phyloP scores from a whole-genome alignment of 2,113 vertebrate genomes.

The Dipodomys merriami region DNA sequence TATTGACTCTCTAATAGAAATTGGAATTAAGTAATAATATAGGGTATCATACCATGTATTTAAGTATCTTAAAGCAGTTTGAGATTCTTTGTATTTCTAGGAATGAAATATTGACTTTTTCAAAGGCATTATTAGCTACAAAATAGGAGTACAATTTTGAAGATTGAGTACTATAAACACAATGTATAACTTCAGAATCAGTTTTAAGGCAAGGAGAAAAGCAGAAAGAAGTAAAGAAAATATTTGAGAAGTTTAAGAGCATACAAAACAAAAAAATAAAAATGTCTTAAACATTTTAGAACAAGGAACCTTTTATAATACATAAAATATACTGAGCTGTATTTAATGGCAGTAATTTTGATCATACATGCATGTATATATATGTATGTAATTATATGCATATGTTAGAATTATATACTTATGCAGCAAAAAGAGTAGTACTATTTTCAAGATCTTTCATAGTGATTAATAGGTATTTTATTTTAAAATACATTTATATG shows the following conservation, averaged over 20 bases:
- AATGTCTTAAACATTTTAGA: neutral
- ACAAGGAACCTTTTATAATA: neutral
- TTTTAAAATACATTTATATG: neutral
- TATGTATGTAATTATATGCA: too few relatives aligned
- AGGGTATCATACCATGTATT: neutral
- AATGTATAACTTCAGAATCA: neutral
- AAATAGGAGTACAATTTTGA: neutral
- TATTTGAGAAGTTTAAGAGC: neutral
- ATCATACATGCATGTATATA: neutral
- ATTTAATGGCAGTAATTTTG: neutral
- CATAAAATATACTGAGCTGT: neutral
- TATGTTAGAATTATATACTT: too few relatives aligned
- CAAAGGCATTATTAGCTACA: neutral
- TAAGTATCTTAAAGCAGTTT: neutral
- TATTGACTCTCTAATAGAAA: neutral
- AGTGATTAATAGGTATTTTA: constrained; percentile 1
- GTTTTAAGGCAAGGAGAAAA: neutral
- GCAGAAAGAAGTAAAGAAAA: neutral
- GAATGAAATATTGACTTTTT: neutral
- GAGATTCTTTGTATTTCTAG: neutral
- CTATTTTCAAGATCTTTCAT: neutral
- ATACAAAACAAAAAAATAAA: neutral
- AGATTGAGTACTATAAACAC: neutral
- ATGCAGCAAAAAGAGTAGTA: neutral
- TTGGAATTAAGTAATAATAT: neutral